phyloP scores from a whole-genome alignment of 2,113 vertebrate genomes.

The Argyrosomus japonicus region DNA sequence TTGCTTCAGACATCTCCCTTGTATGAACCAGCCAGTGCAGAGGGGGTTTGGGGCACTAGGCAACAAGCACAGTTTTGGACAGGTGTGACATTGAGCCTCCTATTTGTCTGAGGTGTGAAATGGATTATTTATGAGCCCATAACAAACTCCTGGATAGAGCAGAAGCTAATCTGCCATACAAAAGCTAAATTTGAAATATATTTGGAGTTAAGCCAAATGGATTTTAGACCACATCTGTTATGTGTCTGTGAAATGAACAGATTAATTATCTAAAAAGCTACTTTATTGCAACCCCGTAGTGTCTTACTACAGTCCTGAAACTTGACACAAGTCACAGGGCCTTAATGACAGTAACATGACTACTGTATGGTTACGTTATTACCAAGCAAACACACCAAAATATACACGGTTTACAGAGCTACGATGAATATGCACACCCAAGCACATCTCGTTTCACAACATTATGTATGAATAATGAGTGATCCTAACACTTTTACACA shows the following conservation, averaged over 20 bases:
- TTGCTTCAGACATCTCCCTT: not conserved
- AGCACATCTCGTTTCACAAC: not conserved
- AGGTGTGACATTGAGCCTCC: slow-evolving; percentile 48
- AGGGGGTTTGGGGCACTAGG: slow-evolving; percentile 24
- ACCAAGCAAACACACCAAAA: slow-evolving; percentile 14
- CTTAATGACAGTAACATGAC: slow-evolving; percentile 20
- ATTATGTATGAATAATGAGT: slow-evolving; percentile 16
- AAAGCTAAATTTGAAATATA: not conserved
- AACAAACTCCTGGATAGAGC: slow-evolving; percentile 1
- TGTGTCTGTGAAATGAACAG: not conserved
- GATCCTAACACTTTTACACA: slow-evolving; percentile 11
- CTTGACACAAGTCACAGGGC: slow-evolving; percentile 47
- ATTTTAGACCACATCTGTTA: not conserved
- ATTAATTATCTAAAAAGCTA: not conserved
- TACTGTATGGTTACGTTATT: slow-evolving; percentile 20
- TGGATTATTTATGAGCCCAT: slow-evolving; percentile 61
- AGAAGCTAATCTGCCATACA: not conserved
- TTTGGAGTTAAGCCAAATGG: not conserved
- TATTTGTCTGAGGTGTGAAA: slow-evolving; percentile 36
- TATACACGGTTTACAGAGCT: not conserved
- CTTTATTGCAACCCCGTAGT: not conserved
- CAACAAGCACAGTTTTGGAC: slow-evolving; percentile 31
- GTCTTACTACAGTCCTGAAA: slow-evolving; percentile 44
- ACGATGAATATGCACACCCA: not conserved
- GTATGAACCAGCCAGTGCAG: not conserved